Evolutionary conservation across 2,113 vertebrate species (phyloP).

Genomic region (Formicarius rufipectus): DNA sequence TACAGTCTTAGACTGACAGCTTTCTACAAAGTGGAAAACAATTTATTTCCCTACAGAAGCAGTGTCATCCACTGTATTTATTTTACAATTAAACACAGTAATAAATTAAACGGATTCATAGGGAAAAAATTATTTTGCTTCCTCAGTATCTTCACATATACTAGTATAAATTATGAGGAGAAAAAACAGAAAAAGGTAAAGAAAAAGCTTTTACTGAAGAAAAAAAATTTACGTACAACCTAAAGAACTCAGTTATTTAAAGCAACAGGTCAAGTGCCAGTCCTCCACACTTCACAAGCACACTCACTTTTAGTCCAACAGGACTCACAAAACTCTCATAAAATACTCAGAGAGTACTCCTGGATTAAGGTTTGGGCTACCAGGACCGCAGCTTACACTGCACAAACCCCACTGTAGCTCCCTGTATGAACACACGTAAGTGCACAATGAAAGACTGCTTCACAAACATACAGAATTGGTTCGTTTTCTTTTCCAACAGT

Average conservation of each 20-base stretch:
- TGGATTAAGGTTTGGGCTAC: background rate
- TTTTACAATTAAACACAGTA: background rate
- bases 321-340: background rate
- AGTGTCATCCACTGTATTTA: background rate
- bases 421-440: background rate
- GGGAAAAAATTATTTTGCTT: background rate
- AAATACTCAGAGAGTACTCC: background rate
- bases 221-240: background rate
- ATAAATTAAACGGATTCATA: background rate
- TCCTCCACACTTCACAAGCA: background rate
- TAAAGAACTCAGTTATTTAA: background rate
- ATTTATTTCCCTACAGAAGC: background rate
- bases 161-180: background rate
- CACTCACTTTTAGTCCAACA: background rate
- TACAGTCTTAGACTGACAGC: background rate
- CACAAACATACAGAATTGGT: slow-evolving; percentile 90
- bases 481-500: slow-evolving; percentile 99
- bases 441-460: background rate
- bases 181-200: background rate
- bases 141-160: background rate
- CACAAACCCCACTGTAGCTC: background rate
- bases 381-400: background rate
- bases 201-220: background rate
- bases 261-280: fast-evolving
- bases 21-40: background rate